These are phyloP conservation scores for Gastrophryne carolinensis DNA, from an alignment of 2,797 vertebrate species.

Conservation along the genomic window DNA sequence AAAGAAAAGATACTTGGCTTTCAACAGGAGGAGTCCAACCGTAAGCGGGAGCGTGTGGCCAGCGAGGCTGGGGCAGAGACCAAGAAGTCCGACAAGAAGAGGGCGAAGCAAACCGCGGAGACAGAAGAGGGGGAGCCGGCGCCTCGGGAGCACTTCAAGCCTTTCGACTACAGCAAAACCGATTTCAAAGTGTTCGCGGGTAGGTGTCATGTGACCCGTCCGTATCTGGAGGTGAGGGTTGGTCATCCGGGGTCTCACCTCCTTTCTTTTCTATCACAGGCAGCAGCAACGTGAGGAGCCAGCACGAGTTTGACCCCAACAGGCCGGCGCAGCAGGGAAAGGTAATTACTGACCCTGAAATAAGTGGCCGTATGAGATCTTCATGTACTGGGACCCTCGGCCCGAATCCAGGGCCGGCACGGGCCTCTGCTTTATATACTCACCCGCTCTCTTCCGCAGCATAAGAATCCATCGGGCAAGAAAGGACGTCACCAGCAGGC, in stretches of 20 bases:
- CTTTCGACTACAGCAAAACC: constrained; percentile 91
- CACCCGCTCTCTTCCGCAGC: constrained; percentile 2
- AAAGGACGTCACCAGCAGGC: constrained; percentile 62
- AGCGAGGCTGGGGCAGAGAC: constrained; percentile 68
- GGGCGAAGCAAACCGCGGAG: constrained; percentile 64
- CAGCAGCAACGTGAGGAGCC: constrained; percentile 74
- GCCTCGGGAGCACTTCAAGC: constrained; percentile 70
- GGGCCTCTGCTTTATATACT: background rate
- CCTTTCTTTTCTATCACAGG: constrained; percentile 54
- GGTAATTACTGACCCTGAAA: constrained; percentile 57
- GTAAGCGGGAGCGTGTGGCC: constrained; percentile 69
- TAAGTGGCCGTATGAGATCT: too few species aligned
- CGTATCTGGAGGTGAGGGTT: too few species aligned
- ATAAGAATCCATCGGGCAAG: constrained; percentile 65
- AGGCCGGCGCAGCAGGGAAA: constrained; percentile 65
- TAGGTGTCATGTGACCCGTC: too few species aligned
- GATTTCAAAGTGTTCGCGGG: constrained; percentile 88
- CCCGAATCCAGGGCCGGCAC: background rate
- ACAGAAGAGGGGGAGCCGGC: constrained; percentile 63
- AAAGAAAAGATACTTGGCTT: too few species aligned
- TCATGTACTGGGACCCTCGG: too few species aligned
- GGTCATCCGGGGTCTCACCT: too few species aligned
- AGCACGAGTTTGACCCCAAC: constrained; percentile 85
- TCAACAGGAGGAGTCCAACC: constrained; percentile 61
- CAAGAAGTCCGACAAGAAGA: constrained; percentile 77